These are phyloP conservation scores for Allacma fusca DNA, from an alignment of 2,888 invertebrate species.

Conservation along the genomic window DNA sequence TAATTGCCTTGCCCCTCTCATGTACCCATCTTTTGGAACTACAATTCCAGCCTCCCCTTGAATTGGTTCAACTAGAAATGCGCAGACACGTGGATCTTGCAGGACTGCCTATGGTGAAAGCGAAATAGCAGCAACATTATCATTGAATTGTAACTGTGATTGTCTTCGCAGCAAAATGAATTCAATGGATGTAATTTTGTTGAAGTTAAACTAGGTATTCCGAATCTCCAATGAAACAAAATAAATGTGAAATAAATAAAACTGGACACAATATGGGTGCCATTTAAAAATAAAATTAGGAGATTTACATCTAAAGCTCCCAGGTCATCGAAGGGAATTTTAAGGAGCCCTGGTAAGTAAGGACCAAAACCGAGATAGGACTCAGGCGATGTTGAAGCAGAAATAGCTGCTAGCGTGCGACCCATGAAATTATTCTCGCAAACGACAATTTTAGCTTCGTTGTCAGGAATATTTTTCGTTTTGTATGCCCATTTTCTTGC, in stretches of 20 bases:
- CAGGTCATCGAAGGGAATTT: slow-evolving; percentile 87
- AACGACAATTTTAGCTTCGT: slow-evolving; percentile 88
- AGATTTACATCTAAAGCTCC: slow-evolving; percentile 78
- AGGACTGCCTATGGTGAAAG: slow-evolving; percentile 70
- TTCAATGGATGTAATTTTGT: too few relatives aligned
- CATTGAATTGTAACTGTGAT: too few relatives aligned
- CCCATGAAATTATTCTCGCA: slow-evolving; percentile 97
- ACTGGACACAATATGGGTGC: too few relatives aligned
- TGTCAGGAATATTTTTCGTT: slow-evolving; percentile 81
- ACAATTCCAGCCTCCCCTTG: slow-evolving; percentile 96
- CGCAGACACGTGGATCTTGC: slow-evolving; percentile 84
- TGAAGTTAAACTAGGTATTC: too few relatives aligned
- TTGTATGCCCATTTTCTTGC: slow-evolving; percentile 93
- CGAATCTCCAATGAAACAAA: too few relatives aligned
- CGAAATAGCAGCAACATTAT: too few relatives aligned
- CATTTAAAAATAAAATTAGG: too few relatives aligned
- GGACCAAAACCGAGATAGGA: slow-evolving; percentile 90
- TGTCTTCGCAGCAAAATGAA: too few relatives aligned
- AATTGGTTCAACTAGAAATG: slow-evolving; percentile 92
- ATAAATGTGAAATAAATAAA: too few relatives aligned
- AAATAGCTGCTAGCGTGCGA: slow-evolving; percentile 86
- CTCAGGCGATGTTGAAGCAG: slow-evolving; percentile 85
- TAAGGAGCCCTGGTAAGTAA: slow-evolving; percentile 87
- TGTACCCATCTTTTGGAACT: slow-evolving; percentile 85
- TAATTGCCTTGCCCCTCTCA: slow-evolving; percentile 80